Evolutionary conservation across 2,797 vertebrate species (phyloP), one percentile per base, ranked within the genome.

Genomic region (Sebastes matsubarae): DNA sequence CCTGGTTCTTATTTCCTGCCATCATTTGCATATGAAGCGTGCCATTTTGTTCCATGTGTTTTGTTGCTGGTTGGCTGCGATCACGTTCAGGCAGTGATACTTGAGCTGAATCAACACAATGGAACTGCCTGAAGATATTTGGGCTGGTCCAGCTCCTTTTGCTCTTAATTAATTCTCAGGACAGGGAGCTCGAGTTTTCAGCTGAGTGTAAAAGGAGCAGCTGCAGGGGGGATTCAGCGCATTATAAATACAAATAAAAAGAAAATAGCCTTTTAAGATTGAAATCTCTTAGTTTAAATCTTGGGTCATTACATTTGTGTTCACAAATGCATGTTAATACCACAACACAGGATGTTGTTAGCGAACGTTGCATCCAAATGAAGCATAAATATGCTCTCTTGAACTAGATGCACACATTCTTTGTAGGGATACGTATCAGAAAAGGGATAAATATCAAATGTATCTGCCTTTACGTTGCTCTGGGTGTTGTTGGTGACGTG

Each of bases 111-210:
- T 78, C 83, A 75, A 65, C 85, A 88, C 72, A 75, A 75, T 87
- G 81, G 81, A 92, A 92, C n/a, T 0, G 91, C 94, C 93, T 86
- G 84, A 22, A 91, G 94, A 88, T 94, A 88, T 95, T 95, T 95
- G 88, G 92, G 71, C 91, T 91, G 80, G 80, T 85, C 76, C 77
- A 59, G 81, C 81, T 93, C 87, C 75, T 72, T 78, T 86, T 88
- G 84, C 87, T 79, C 87, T 82, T 89, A 87, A 87, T 94, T 90
- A 42, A 89, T 86, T 88, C 92, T 89, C 69, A 85, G 84, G 79
- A 84, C 77, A 87, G 75, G 78, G 81, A 86, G 90, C 77, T 82
- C 12, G 34, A 77, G 87, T 83, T 88, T 75, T 85, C 78, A 81
- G 74, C 67, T 25, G 32, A 67, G 66, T 68, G 84, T 25, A 65